Base-by-base conservation (phyloP, 2,888 invertebrate genomes). In the Pristionchus japonicus region DNA sequence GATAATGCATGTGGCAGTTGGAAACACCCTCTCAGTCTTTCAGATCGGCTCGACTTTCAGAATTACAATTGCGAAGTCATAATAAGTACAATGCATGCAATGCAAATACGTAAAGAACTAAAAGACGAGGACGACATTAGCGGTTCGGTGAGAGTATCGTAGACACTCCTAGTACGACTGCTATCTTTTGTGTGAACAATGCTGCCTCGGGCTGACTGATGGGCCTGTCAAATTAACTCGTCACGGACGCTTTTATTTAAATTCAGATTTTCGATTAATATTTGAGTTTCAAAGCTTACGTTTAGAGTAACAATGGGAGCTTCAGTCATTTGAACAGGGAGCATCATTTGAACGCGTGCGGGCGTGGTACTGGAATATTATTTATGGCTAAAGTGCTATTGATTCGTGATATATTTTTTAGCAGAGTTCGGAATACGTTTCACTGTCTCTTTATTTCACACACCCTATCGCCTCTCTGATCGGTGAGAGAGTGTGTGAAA, bases 271-370 rank as follows among this genome's bases (percentile, higher is more conserved):
- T 4, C 17, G 3, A 37, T 34, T 3, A n/a, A 15, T 37, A n/a
- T 9, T 70, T 70, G 34, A 15, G 15, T 34, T 17, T 37, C n/a
- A n/a, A 64, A 64, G 23, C 3, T 77, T 47, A 77, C 77, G 7
- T 77, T 77, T 1, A 77, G 27, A n/a, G 77, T 77, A n/a, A 77
- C 77, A 27, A 77, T n/a, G 11, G 77, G 77, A 11, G 77, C 77
- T 3, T 77, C 77, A 11, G 77, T 77, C 77, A 77, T 43, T 47
- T 77, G 77, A 17, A 77, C 77, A 17, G 77, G 77, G 3, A 77
- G 27, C n/a, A 43, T n/a, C 77, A 77, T 77, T 43, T 77, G 77
- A 13, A 43, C 9, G 27, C 11, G 9, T 4, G 77, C n/a, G 7
- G 40, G 77, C 43, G 77, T 27, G n/a, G 77, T 43, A 23, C 77